phyloP scores from a whole-genome alignment of 1,140 invertebrate species.

The Zaprionus vittiger region DNA sequence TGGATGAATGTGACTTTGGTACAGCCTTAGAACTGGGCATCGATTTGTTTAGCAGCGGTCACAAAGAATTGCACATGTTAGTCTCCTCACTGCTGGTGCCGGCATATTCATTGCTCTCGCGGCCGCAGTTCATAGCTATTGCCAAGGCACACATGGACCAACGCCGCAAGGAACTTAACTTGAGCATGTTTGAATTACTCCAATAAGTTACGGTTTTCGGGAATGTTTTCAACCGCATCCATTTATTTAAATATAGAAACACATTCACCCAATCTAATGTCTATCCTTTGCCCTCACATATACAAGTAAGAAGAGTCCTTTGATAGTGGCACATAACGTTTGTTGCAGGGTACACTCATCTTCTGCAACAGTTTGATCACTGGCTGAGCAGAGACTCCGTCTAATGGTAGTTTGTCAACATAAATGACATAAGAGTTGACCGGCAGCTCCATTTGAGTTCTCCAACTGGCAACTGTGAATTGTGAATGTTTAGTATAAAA shows the following conservation, averaged over 20 bases:
- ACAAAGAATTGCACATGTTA: conserved; percentile 88
- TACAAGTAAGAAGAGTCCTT: conserved; percentile 75
- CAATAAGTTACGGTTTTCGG: conserved; percentile 36
- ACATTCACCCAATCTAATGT: conserved; percentile 12
- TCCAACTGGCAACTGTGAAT: conserved; percentile 70
- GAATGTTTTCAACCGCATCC: conserved; percentile 48
- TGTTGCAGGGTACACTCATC: conserved; percentile 52
- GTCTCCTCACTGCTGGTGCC: conserved; percentile 88
- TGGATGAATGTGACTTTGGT: conserved; percentile 97
- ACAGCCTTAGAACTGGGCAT: conserved; percentile 94
- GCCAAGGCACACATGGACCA: conserved; percentile 88
- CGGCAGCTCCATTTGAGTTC: conserved; percentile 53
- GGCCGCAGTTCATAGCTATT: conserved; percentile 91
- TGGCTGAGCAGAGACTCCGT: conserved; percentile 65
- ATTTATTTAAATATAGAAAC: conserved; percentile 48
- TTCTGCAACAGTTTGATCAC: conserved; percentile 65
- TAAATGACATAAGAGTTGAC: conserved; percentile 67
- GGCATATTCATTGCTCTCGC: conserved; percentile 91
- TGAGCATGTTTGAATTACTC: conserved; percentile 40
- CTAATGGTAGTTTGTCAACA: conserved; percentile 70
- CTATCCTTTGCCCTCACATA: conserved; percentile 44
- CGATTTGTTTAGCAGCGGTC: conserved; percentile 92
- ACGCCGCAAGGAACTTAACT: conserved; percentile 51
- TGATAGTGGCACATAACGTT: conserved; percentile 59
- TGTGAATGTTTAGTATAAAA: not conserved